Conservation (phyloP, 1,140 invertebrate species). For the Aphis gossypii region DNA sequence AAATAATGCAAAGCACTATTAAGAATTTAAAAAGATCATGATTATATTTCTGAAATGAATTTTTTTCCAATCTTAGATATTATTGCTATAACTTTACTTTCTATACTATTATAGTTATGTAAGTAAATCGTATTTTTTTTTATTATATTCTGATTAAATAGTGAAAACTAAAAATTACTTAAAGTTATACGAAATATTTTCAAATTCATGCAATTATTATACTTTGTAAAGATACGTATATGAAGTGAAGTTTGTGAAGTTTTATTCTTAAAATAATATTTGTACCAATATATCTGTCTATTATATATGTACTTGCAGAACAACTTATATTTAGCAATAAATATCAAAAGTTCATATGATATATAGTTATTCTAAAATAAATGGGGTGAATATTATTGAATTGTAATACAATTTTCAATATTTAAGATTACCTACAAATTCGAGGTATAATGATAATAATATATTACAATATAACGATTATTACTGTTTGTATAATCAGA, state of each 20-base stretch:
- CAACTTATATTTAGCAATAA: neutral
- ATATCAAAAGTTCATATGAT: neutral
- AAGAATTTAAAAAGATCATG: too few species aligned
- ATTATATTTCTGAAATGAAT: neutral
- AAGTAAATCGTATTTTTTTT: neutral
- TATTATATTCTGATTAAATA: neutral
- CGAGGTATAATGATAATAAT: neutral
- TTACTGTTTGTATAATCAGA: neutral
- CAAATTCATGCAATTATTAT: neutral
- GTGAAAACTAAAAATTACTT: neutral
- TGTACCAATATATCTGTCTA: neutral
- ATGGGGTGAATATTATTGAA: neutral
- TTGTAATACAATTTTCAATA: neutral
- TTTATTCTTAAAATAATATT: neutral
- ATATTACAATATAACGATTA: neutral
- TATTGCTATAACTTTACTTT: neutral
- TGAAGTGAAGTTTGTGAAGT: neutral
- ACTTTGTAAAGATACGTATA: neutral
- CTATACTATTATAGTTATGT: neutral
- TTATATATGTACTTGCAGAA: neutral
- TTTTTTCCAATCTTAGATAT: neutral
- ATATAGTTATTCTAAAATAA: neutral
- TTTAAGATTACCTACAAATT: neutral
- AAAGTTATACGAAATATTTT: neutral
- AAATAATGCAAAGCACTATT: too few species aligned